Percentiles rank a stretch among this genome's conserved stretches.
These are phyloP conservation scores for Ceratotherium simum DNA, from an alignment of 2,113 vertebrate genomes.

Conservation along the genomic window DNA sequence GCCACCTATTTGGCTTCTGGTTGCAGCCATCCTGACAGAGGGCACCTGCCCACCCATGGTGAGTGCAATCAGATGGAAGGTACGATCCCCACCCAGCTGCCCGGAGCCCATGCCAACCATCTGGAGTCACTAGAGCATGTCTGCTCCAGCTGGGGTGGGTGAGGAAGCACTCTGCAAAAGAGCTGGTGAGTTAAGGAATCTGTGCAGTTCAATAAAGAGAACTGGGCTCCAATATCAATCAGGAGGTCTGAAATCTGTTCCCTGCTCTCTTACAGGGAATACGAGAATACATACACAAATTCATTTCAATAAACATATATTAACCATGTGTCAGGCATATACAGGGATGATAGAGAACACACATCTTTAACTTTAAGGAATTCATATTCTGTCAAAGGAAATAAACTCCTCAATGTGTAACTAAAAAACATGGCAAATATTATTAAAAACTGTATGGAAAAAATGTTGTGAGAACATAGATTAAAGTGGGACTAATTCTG, in stretches of 20 bases:
- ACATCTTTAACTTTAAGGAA: neutral
- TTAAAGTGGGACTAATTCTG: neutral
- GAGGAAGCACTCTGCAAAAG: neutral
- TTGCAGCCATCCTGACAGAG: constrained; percentile 74
- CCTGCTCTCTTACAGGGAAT: neutral
- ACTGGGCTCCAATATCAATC: neutral
- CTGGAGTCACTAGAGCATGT: constrained; percentile 70
- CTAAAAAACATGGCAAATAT: neutral
- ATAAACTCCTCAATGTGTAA: neutral
- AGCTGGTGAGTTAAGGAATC: constrained; percentile 42
- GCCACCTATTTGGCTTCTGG: constrained; percentile 68
- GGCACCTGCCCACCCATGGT: constrained; percentile 68
- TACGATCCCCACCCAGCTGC: constrained; percentile 69
- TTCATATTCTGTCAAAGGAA: neutral
- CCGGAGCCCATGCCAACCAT: constrained; percentile 70
- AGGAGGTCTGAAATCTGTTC: neutral
- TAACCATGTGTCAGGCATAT: neutral
- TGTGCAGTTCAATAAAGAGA: neutral
- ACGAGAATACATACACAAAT: neutral
- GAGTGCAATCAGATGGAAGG: constrained; percentile 73
- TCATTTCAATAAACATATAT: neutral
- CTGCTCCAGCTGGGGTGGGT: constrained; percentile 58
- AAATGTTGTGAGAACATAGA: neutral
- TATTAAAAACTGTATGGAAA: neutral
- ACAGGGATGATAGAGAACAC: neutral